Conservation (phyloP, 2,888 invertebrate species). For the Ernsta delagoae region DNA sequence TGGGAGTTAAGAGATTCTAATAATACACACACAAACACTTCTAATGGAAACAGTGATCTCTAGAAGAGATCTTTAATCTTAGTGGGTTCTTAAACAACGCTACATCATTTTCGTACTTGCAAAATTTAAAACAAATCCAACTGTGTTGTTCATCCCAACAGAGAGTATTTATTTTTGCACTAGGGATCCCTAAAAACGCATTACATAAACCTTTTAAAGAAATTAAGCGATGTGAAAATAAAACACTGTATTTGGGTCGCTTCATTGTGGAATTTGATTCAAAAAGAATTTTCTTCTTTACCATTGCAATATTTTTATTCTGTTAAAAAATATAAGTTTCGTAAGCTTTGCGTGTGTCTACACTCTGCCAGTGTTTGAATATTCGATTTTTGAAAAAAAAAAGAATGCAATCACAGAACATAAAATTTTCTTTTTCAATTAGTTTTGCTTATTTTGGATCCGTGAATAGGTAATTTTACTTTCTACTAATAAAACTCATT, state of each 20-base stretch:
- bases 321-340: slow-evolving; percentile 14
- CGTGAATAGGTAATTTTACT: too few species aligned
- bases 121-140: too few species aligned
- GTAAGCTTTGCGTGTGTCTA: slow-evolving; percentile 17
- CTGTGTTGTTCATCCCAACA: not conserved
- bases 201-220: slow-evolving; percentile 38
- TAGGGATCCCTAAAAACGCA: slow-evolving; percentile 15
- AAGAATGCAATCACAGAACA: not conserved
- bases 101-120: too few species aligned
- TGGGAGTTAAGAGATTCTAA: too few species aligned
- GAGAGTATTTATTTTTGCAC: not conserved
- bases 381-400: not conserved
- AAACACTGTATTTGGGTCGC: slow-evolving; percentile 35
- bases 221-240: slow-evolving; percentile 38
- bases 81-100: too few species aligned
- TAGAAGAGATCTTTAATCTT: too few species aligned
- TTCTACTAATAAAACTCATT: too few species aligned
- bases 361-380: not conserved
- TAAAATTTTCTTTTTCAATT: too few species aligned
- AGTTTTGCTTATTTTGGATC: too few species aligned
- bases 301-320: slow-evolving; percentile 18
- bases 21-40: too few species aligned
- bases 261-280: slow-evolving; percentile 27
- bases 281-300: slow-evolving; percentile 29
- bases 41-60: too few species aligned